Evolutionary conservation across 2,888 invertebrate species (phyloP), one percentile per base, ranked within the genome.

Genomic region (Philopedon plagiatum): DNA sequence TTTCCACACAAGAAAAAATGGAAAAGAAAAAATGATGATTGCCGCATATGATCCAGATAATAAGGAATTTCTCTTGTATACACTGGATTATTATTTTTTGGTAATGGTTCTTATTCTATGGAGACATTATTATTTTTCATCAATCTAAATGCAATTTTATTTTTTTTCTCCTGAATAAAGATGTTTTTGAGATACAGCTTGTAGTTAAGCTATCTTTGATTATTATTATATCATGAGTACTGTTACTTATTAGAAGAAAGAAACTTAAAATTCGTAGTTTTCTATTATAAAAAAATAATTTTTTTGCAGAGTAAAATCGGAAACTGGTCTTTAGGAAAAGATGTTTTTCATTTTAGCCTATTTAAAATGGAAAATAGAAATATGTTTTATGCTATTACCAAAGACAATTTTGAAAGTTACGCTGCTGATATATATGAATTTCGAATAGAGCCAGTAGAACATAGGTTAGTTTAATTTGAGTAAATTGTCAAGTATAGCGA

Each of bases 391-490:
- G 41, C 83, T 5, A 71, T 77, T 39, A 26, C 34, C 7, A 57
- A 41, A 74, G 82, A 41, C 71, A 68, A 29, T 18, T 18, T 60
- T 2, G 75, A 76, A 4, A 69, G 66, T 1, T 69, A 80, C 4
- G 58, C 76, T 3, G 78, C 82, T 2, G 82, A 85, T 74, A 71
- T 86, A 39, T 86, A 85, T 64, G 80, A 83, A 21, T 83, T 86
- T 68, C 74, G 80, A 49, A 70, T 57, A 23, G 63, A 76, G 7
- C 73, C n/a, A 13, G 75, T 71, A 2, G 67, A 81, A 63, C 81
- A 80, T 32, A 83, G 84, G 86, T 86, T 80, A 79, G 71, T 23
- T 39, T n/a, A n/a, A n/a, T n/a, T n/a, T n/a, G n/a, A n/a, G n/a
- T n/a, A n/a, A n/a, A n/a, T n/a, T n/a, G n/a, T n/a, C n/a, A n/a